Percentiles rank a stretch among this genome's conserved stretches.
These are phyloP conservation scores for Enteromius radiatus DNA, from an alignment of 2,797 vertebrate species.

Conservation along the genomic window DNA sequence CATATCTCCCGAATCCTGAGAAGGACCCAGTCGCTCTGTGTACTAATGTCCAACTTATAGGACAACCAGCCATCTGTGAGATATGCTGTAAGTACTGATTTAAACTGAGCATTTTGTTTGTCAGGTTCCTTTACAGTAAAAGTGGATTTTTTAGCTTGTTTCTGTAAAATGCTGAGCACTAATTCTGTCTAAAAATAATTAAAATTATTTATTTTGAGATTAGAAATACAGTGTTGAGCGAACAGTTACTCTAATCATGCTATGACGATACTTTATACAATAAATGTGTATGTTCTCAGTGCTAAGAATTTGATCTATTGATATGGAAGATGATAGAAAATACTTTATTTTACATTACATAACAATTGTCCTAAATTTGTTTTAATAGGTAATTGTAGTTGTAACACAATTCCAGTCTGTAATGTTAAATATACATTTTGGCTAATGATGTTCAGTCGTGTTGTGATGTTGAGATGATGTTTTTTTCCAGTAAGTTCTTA, in stretches of 20 bases:
- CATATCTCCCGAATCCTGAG: not conserved
- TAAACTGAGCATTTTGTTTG: not conserved
- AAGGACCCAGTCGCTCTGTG: conserved; percentile 24
- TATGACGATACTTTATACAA: not conserved
- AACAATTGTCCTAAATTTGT: not conserved
- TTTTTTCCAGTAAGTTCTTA: conserved; percentile 5
- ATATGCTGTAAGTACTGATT: conserved; percentile 73
- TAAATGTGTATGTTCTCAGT: not conserved
- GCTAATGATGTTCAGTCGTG: not conserved
- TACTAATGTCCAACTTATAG: conserved; percentile 49
- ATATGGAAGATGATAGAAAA: not conserved
- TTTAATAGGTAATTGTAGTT: not conserved
- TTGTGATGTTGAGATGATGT: not conserved
- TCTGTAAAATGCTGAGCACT: not conserved
- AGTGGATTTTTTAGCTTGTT: not conserved
- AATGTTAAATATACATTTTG: not conserved
- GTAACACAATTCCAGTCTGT: not conserved
- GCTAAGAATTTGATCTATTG: not conserved
- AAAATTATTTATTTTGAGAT: not conserved
- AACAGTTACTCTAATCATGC: not conserved
- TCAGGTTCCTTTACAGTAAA: not conserved
- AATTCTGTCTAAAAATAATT: too few species aligned
- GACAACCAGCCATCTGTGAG: conserved; percentile 53
- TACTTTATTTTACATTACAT: not conserved
- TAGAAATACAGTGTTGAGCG: not conserved